Evolutionary conservation across 2,113 vertebrate species (phyloP), one percentile per base, ranked within the genome.

Genomic region (Jacana jacana): DNA sequence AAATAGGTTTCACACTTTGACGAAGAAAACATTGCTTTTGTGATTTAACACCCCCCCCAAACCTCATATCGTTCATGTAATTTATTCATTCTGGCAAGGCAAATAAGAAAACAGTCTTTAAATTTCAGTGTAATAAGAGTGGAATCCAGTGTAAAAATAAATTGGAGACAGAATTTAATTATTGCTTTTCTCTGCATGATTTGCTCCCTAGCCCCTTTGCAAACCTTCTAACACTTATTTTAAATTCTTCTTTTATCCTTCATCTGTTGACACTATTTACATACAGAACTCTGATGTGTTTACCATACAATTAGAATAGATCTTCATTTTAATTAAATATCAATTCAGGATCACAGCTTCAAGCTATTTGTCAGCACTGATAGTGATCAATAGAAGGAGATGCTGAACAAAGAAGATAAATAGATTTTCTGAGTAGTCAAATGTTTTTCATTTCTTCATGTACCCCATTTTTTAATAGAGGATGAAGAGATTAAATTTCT

Each of bases 241-340:
- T 96, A 95, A 95, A 98, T 97, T 97, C 91, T 95, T 95, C 79
- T 95, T 97, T 97, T 98, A 98, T 97, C 96, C 76, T 96, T 97
- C 96, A 97, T 98, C 97, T 97, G 70, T 77, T 97, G 97, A 97
- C 95, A 92, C 94, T 98, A 97, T 98, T 98, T 98, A 97, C 97
- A 97, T 96, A 86, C 69, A 90, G 88, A 97, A 97, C 83, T 96
- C 94, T 94, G 96, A 93, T 96, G 86, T 97, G 96, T 98, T 98
- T 98, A 95, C 96, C 88, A 84, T 96, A 96, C 97, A 98, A 98
- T 98, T 97, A 98, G 95, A 98, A 97, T 96, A 97, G 97, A 97
- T 97, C 95, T 97, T 93, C 51, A 86, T 97, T 98, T 98, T 97
- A 98, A 98, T 98, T 98, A 98, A 98, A 97, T 98, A 97, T 95